These are phyloP conservation scores for Candidula unifasciata DNA, from an alignment of 2,888 invertebrate species.

Conservation along the genomic window DNA sequence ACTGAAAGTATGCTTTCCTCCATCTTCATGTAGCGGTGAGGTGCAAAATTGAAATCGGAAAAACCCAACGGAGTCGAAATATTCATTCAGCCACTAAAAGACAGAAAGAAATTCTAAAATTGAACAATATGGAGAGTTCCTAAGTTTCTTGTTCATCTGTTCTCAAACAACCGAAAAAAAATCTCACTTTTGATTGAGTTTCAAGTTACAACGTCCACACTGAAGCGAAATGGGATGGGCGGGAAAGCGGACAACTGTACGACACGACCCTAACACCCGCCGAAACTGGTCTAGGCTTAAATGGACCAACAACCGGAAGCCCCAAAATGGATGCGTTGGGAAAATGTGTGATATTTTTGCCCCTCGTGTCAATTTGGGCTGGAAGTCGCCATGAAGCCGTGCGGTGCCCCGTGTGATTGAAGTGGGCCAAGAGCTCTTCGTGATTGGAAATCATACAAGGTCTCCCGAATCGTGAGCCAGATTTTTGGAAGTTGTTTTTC, in stretches of 20 bases:
- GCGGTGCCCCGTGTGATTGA: conserved; percentile 48
- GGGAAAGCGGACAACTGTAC: conserved; percentile 5
- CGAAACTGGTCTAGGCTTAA: conserved; percentile 36
- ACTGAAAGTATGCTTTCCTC: no score
- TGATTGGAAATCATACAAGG: conserved; percentile 50
- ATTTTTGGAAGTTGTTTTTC: conserved; percentile 41
- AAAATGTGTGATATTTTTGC: conserved; percentile 50
- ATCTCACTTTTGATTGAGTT: no score
- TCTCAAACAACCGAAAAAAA: no score
- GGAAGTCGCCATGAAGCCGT: conserved; percentile 36
- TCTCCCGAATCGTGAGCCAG: conserved; percentile 31
- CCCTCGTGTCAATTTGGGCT: conserved; percentile 49
- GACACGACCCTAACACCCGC: conserved; percentile 20
- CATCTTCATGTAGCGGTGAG: background rate
- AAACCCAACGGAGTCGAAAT: background rate
- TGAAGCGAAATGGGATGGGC: background rate
- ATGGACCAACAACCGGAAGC: conserved; percentile 40
- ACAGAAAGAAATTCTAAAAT: background rate
- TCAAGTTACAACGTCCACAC: background rate
- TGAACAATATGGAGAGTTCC: background rate
- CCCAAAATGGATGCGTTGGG: conserved; percentile 35
- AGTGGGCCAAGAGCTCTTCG: conserved; percentile 42
- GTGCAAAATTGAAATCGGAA: conserved; percentile 16
- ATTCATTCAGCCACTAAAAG: no score
- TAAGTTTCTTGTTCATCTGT: conserved; percentile 2